Base-by-base conservation (phyloP, 2,797 vertebrate species). In the Rhynchotus rufescens region DNA sequence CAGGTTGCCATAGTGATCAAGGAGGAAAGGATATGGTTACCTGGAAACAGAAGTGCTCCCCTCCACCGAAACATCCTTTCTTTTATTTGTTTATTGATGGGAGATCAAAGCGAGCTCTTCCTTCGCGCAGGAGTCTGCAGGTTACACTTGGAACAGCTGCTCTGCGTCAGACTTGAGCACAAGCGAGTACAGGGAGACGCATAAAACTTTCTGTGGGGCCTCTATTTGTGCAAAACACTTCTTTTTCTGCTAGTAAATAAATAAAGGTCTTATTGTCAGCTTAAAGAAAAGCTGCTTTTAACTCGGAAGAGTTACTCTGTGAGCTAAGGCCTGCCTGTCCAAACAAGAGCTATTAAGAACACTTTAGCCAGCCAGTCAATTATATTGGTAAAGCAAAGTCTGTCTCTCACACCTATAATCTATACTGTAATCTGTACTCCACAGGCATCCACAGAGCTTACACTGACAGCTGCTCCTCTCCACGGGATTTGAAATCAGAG, bases 1-100 rank as follows among this genome's bases (percentile, higher is more conserved):
- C 21, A 11, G 44, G 97, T 97, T 97, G 95, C 97, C 97, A 97
- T 97, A 96, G 97, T 81, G 96, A 97, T 96, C 96, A 82, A 80
- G 92, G 94, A 96, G 74, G 82, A 80, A 97, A 92, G 78, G 72
- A 92, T 19, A 5, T 64, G 71, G 96, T 97, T 97, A 96, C 97
- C 95, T 97, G 91, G 96, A 97, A 95, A 97, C 95, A 72, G 59
- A 81, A 83, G 71, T 77, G 95, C 78, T 96, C 66, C 78, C 56
- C 76, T 94, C 78, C 32, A 0, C 81, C 71, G 74, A 81, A 91
- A 89, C 75, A 85, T 40, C 57, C 61, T 89, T 85, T 81, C 80
- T 72, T 80, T 7, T 89, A 40, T 96, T 90, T 96, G 90, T 94
- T 95, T 96, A 88, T 87, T 95, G 92, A 88, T 90, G 84, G 90